phyloP scores from a whole-genome alignment of 2,888 invertebrate species.

The Caenorhabditis sp. region DNA sequence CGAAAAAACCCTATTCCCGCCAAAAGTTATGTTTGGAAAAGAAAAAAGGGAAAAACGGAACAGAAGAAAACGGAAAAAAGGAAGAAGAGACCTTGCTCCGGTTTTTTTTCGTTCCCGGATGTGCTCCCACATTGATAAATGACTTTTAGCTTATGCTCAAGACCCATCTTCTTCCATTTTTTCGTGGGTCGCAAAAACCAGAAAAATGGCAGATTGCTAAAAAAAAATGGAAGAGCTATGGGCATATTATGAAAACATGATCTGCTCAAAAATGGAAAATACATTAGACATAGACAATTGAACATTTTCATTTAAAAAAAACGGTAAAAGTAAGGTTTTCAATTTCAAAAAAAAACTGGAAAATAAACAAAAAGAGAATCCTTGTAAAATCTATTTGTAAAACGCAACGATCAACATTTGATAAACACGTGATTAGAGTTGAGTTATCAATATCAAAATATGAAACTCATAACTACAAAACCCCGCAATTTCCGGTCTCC shows the following conservation, averaged over 20 bases:
- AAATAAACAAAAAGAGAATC: too few relatives aligned
- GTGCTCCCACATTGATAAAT: constrained; percentile 64
- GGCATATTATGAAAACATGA: not conserved
- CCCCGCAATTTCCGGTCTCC: too few relatives aligned
- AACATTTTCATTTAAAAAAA: too few relatives aligned
- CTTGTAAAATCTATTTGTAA: too few relatives aligned
- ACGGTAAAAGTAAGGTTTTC: too few relatives aligned
- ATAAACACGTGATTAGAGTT: too few relatives aligned
- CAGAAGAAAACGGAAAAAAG: constrained; percentile 20
- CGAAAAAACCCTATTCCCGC: constrained; percentile 19
- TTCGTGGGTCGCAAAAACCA: constrained; percentile 9
- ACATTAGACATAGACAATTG: too few relatives aligned
- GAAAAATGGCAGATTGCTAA: too few relatives aligned
- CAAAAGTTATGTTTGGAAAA: constrained; percentile 3
- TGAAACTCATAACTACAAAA: too few relatives aligned
- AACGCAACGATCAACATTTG: too few relatives aligned
- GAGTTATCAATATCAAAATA: too few relatives aligned
- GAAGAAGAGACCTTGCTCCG: constrained; percentile 10
- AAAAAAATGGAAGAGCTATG: not conserved
- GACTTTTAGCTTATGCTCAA: constrained; percentile 53
- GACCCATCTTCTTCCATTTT: constrained; percentile 21
- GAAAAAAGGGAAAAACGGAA: not conserved
- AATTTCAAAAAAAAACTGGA: too few relatives aligned
- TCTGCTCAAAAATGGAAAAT: not conserved
- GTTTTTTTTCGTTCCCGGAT: constrained; percentile 31